Conservation (phyloP, 2,113 vertebrate species). For the Alces alces region DNA sequence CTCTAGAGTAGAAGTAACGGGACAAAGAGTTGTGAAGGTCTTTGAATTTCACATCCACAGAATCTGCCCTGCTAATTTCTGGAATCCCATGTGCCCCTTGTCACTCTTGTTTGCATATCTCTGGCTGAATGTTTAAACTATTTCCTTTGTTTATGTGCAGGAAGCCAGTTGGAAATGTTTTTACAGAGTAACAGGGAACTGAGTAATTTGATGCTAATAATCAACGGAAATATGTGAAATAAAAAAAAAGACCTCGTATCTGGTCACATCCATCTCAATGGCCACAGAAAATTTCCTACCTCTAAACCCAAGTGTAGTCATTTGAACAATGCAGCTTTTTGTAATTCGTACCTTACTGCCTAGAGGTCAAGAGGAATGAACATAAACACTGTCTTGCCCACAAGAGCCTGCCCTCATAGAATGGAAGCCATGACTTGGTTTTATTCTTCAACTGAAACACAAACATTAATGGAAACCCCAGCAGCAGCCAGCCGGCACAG, state of each 20-base stretch:
- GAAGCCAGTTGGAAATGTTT: background rate
- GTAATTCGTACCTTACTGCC: background rate
- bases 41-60: background rate
- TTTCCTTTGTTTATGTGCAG: background rate
- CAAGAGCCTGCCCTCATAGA: background rate
- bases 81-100: background rate
- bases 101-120: background rate
- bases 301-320: background rate
- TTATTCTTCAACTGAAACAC: background rate
- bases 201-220: background rate
- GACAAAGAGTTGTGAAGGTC: background rate
- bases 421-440: background rate
- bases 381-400: background rate
- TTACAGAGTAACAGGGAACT: background rate
- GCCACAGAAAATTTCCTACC: background rate
- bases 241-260: background rate
- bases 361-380: background rate
- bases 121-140: background rate
- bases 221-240: background rate
- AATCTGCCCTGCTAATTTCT: background rate
- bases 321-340: background rate
- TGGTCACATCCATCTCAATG: background rate
- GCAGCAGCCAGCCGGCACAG: background rate
- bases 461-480: background rate
- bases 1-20: background rate